Percentiles rank a stretch among this genome's conserved stretches.
Conservation (phyloP, 2,113 vertebrate genomes). For the Anguilla rostrata region DNA sequence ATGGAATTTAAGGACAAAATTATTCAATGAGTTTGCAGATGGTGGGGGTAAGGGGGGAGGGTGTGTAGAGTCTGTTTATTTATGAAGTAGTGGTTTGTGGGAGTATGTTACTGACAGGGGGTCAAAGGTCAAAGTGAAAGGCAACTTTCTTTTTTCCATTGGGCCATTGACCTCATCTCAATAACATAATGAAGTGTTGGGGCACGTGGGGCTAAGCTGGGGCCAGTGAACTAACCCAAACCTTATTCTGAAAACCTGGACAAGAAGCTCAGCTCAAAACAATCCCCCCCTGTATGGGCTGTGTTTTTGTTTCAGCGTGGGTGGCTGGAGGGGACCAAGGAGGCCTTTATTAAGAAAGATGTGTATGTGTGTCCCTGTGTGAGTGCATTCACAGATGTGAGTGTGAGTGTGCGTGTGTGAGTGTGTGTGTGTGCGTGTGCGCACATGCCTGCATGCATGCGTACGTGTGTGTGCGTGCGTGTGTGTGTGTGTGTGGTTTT, state of each 20-base stretch:
- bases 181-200: conserved; percentile 4
- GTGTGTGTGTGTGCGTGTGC: neutral
- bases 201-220: neutral
- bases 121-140: neutral
- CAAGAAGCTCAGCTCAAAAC: neutral
- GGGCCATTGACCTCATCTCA: neutral
- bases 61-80: too few species aligned
- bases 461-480: too few species aligned
- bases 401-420: too few species aligned
- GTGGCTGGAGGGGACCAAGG: too few species aligned
- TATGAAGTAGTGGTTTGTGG: neutral
- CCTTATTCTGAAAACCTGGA: neutral
- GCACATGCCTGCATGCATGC: too few species aligned
- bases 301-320: neutral
- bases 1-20: neutral
- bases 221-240: neutral
- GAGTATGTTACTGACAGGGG: neutral
- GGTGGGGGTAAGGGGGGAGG: too few species aligned
- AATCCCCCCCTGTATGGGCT: neutral
- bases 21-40: neutral
- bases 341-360: too few species aligned
- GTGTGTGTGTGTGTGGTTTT: neutral
- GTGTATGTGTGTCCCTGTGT: too few species aligned
- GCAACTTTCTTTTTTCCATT: conserved; percentile 6
- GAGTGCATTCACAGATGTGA: too few species aligned